Evolutionary conservation across 92 coral and sea anemone genomes (phyloP).

Genomic region (Epizoanthus ramosus): DNA sequence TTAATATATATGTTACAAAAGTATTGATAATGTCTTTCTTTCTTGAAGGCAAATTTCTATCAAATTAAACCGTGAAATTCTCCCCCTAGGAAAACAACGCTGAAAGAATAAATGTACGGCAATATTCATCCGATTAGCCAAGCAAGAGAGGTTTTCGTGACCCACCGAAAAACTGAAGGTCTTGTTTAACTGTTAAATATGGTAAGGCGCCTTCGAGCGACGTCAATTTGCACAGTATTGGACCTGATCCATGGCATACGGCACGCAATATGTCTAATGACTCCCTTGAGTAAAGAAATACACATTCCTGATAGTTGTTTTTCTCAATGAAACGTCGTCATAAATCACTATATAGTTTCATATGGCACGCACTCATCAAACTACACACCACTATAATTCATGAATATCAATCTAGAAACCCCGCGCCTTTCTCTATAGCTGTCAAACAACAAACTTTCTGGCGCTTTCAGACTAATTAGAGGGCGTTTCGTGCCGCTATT

Average conservation of each 20-base stretch:
- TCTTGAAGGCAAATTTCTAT: neutral
- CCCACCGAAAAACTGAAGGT: constrained; percentile 20
- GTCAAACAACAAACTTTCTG: neutral
- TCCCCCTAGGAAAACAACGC: neutral
- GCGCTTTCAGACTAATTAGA: constrained; percentile 25
- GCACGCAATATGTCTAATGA: constrained; percentile 35
- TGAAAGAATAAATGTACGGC: constrained; percentile 2
- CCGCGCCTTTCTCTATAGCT: neutral
- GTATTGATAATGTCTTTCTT: neutral
- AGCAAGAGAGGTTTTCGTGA: constrained; percentile 40
- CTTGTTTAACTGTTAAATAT: constrained; percentile 31
- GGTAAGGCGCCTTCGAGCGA: constrained; percentile 29
- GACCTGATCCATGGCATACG: neutral
- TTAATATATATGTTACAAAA: neutral
- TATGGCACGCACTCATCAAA: constrained; percentile 11
- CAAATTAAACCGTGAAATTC: neutral
- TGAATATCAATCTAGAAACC: neutral
- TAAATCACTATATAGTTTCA: neutral
- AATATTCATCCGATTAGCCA: constrained; percentile 29
- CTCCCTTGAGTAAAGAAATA: neutral
- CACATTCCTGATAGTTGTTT: constrained; percentile 1
- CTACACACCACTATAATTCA: neutral
- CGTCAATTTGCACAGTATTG: constrained; percentile 19
- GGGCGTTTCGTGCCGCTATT: constrained; percentile 22
- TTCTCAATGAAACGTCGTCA: neutral